Evolutionary conservation across 2,888 invertebrate genomes (phyloP), one percentile per base, ranked within the genome.

Genomic region (Sisyra nigra): DNA sequence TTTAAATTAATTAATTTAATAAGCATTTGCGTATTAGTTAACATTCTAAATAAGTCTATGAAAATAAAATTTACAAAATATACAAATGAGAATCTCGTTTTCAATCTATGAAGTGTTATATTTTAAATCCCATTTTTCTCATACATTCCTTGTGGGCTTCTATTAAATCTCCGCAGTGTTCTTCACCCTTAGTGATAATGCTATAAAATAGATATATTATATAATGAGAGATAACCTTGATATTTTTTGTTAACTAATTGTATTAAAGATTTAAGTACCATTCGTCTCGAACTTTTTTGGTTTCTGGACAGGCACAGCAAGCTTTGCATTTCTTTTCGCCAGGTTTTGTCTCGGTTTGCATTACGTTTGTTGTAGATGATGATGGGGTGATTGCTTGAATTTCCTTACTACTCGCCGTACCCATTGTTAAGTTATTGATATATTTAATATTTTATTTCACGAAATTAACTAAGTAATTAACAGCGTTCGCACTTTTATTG

Each of bases 101-200:
- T 3, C 2, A 2, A 11, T 37, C n/a, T 8, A n/a, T 30, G n/a
- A 34, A 19, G 11, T 19, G 29, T 34, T 18, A 18, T 24, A 38
- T 34, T 54, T 96, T 92, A 64, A 97, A 98, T 38, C 97, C 97
- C 68, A 89, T 71, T 52, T 85, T 82, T 51, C 92, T 74, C 94
- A 98, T 94, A 63, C 97, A 98, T 49, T 81, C 77, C 64, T 91
- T 92, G 62, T 98, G 97, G 9, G 92, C 93, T 66, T 96, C 94
- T 49, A 98, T 97, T 36, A 92, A 66, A 33, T 79, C 69, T 13
- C 74, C 70, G 58, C 97, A 98, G 54, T 92, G 80, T 55, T 88
- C 89, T 67, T 94, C 88, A 0, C 97, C 94, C 49, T 77, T 80
- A 58, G 88, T 83, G 31, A 92, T 78, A 44, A 94, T 88, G 57